Conservation (phyloP, 2,797 vertebrate genomes). For the Hemitrygon akajei region DNA sequence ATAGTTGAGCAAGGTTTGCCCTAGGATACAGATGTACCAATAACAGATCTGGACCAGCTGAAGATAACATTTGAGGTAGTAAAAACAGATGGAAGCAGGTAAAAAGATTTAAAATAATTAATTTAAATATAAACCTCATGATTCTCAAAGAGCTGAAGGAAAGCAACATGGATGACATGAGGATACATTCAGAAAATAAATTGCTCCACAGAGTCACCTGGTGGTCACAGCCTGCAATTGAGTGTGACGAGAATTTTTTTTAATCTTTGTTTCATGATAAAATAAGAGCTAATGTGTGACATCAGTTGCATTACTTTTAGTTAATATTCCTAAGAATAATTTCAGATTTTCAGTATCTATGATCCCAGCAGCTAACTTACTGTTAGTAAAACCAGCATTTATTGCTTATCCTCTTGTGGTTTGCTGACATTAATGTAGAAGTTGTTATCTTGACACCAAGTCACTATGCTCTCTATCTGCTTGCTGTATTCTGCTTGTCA, state of each 20-base stretch:
- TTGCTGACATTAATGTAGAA: too few species aligned
- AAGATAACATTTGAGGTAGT: neutral
- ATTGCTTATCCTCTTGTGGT: too few species aligned
- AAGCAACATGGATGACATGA: constrained; percentile 7
- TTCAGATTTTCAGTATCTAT: neutral
- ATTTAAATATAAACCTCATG: neutral
- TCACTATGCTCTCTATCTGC: too few species aligned
- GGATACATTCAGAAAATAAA: neutral
- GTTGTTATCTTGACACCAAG: too few species aligned
- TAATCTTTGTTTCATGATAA: neutral
- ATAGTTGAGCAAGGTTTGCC: neutral
- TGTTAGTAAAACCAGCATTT: neutral
- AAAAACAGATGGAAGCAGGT: neutral
- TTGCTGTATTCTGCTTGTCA: too few species aligned
- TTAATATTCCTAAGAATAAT: too few species aligned
- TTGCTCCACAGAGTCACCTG: constrained; percentile 9
- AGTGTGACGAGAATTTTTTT: neutral
- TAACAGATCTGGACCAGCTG: neutral
- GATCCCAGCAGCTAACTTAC: neutral
- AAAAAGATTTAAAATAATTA: neutral
- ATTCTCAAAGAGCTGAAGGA: neutral
- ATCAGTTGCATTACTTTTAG: neutral
- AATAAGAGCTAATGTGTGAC: neutral
- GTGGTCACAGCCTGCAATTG: neutral
- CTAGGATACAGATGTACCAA: neutral